Conservation (phyloP, 2,113 vertebrate species). For the Megaceryle maxima region DNA sequence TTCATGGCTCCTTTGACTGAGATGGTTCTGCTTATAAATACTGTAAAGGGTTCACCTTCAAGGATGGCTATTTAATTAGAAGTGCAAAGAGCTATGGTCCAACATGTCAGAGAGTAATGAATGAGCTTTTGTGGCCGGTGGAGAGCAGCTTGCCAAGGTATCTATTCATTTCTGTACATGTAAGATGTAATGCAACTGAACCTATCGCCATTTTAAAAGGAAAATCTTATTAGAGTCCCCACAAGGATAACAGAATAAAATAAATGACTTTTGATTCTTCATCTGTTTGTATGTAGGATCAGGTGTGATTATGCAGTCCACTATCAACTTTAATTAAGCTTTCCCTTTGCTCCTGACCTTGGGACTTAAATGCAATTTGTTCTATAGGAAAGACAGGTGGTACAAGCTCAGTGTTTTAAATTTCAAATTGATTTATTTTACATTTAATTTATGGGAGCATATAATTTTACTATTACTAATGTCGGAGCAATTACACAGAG, state of each 20-base stretch:
- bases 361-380: conserved; percentile 12
- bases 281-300: conserved; percentile 31
- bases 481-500: conserved; percentile 2
- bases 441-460: conserved; percentile 16
- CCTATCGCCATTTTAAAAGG: background rate
- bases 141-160: conserved; percentile 25
- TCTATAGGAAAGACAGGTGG: background rate
- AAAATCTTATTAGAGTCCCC: conserved; percentile 21
- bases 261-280: background rate
- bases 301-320: conserved; percentile 22
- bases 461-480: conserved; percentile 35
- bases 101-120: conserved; percentile 10
- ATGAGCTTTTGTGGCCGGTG: background rate
- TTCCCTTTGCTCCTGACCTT: conserved; percentile 36
- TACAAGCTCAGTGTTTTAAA: background rate
- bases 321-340: conserved; percentile 46
- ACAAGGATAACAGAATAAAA: background rate
- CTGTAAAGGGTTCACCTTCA: conserved; percentile 50
- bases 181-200: background rate
- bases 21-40: conserved; percentile 18
- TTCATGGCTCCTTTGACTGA: background rate
- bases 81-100: conserved; percentile 24
- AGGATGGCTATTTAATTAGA: conserved; percentile 37
- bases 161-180: background rate
- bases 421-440: conserved; percentile 26